Evolutionary conservation across 2,888 invertebrate genomes (phyloP).

Genomic region (Melieria omissa): DNA sequence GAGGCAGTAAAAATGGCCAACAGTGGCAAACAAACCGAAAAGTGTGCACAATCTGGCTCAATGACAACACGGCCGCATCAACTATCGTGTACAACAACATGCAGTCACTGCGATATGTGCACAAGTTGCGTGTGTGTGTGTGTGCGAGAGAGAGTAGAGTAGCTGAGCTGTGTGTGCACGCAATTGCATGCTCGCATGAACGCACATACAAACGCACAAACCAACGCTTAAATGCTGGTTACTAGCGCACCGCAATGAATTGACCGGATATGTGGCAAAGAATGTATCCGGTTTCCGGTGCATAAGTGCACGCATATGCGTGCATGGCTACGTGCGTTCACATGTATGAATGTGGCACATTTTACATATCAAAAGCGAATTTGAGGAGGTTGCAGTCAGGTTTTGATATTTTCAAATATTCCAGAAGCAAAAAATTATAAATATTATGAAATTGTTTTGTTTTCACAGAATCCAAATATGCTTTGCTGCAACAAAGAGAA

Average conservation of each 20-base stretch:
- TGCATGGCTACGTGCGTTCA: not conserved
- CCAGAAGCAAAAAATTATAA: too few species aligned
- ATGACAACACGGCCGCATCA: not conserved
- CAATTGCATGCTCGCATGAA: not conserved
- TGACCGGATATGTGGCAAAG: slow-evolving; percentile 41
- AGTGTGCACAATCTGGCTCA: slow-evolving; percentile 17
- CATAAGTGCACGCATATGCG: not conserved
- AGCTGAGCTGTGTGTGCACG: not conserved
- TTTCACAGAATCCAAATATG: too few species aligned
- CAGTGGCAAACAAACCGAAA: not conserved
- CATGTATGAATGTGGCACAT: not conserved
- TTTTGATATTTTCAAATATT: too few species aligned
- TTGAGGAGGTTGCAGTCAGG: too few species aligned
- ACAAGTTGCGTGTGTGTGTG: not conserved
- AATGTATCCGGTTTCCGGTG: slow-evolving; percentile 37
- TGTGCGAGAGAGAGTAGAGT: not conserved
- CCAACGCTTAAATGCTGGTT: not conserved
- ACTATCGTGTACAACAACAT: not conserved
- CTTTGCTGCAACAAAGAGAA: too few species aligned
- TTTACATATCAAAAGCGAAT: too few species aligned
- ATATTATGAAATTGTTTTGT: too few species aligned
- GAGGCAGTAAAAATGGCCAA: not conserved
- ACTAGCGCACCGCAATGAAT: slow-evolving; percentile 30
- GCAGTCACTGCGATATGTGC: not conserved
- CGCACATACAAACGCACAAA: not conserved